These are phyloP conservation scores for Bombus difficillimus DNA, from an alignment of 1,140 invertebrate genomes.

Conservation along the genomic window DNA sequence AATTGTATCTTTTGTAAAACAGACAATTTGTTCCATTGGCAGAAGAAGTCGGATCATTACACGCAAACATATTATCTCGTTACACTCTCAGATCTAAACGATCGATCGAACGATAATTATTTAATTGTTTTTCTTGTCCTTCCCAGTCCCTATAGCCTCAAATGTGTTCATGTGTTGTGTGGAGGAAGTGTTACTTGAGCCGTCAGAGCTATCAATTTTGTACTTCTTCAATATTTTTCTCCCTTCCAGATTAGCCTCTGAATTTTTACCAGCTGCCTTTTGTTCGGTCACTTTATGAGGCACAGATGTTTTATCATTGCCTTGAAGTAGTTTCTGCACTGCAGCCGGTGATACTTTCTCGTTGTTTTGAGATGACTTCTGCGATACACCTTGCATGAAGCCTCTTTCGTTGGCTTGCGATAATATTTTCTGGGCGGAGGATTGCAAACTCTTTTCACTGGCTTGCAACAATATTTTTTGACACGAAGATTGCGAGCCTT, in stretches of 20 bases:
- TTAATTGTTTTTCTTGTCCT: conserved; percentile 68
- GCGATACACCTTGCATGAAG: background rate
- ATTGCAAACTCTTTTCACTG: conserved; percentile 18
- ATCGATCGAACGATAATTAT: background rate
- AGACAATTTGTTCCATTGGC: background rate
- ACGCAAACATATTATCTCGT: conserved; percentile 1
- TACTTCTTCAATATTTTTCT: conserved; percentile 68
- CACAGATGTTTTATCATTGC: conserved; percentile 17
- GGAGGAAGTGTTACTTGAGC: conserved; percentile 5
- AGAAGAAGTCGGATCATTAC: conserved; percentile 36
- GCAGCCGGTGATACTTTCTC: background rate
- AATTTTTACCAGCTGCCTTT: conserved; percentile 37
- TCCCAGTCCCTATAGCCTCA: conserved; percentile 46
- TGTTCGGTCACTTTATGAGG: conserved; percentile 29
- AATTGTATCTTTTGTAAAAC: conserved; percentile 2
- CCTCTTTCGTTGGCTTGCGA: conserved; percentile 3
- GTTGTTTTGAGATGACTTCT: conserved; percentile 15
- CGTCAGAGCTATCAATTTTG: conserved; percentile 61
- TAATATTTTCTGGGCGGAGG: background rate
- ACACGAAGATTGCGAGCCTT: background rate
- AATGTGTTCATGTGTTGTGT: conserved; percentile 1
- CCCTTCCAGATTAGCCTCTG: conserved; percentile 59
- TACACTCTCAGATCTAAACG: background rate
- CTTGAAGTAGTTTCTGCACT: background rate
- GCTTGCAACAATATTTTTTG: background rate